Evolutionary conservation across 2,113 vertebrate species (phyloP).

Genomic region (Oreamnos americanus): DNA sequence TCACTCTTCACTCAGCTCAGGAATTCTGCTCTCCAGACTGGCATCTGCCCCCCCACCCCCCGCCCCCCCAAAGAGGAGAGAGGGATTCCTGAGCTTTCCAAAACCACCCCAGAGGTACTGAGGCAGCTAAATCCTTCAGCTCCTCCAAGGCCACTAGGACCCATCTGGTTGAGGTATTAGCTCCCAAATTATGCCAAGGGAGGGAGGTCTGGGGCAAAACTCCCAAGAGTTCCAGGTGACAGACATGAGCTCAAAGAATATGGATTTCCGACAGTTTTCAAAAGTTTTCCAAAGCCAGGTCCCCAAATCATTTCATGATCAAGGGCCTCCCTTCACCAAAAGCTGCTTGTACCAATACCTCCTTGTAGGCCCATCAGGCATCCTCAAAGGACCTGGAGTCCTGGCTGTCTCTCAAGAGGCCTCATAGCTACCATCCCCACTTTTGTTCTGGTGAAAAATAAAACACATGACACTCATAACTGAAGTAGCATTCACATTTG

Average conservation of each 20-base stretch:
- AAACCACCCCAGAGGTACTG: not conserved
- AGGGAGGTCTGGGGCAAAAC: not conserved
- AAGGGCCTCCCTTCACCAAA: not conserved
- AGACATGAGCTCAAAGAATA: not conserved
- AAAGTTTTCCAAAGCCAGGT: not conserved
- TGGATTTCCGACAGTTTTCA: not conserved
- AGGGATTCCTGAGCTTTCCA: not conserved
- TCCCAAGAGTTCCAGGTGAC: not conserved
- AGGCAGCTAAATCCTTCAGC: not conserved
- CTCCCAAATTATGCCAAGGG: not conserved
- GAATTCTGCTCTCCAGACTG: not conserved
- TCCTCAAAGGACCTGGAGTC: not conserved
- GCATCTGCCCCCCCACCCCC: not conserved
- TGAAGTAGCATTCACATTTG: slow-evolving; percentile 21
- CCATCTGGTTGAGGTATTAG: not conserved
- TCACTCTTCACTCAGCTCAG: not conserved
- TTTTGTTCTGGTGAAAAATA: slow-evolving; percentile 28
- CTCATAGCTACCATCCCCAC: not conserved
- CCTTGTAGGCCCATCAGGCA: not conserved
- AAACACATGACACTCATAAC: not conserved
- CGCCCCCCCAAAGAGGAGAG: rapidly evolving
- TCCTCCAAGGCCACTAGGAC: not conserved
- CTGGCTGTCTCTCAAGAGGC: not conserved
- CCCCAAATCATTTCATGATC: not conserved
- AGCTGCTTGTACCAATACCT: not conserved